Conservation (phyloP, 2,888 invertebrate species). For the Microctonus brassicae region DNA sequence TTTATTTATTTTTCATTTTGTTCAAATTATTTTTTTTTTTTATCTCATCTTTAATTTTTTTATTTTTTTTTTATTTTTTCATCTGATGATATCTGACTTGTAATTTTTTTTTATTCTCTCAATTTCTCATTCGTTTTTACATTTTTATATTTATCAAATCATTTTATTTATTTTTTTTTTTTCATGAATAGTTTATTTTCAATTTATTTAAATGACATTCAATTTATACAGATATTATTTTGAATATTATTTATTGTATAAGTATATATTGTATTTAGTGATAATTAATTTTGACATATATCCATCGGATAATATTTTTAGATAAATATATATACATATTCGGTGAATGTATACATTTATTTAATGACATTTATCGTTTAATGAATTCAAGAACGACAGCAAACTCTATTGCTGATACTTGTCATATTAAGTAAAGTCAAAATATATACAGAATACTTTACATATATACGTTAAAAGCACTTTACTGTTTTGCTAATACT, state of each 20-base stretch:
- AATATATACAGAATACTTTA: slow-evolving; percentile 45
- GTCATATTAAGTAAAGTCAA: slow-evolving; percentile 64
- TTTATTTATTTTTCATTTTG: slow-evolving; percentile 34
- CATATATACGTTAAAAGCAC: slow-evolving; percentile 65
- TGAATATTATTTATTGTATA: slow-evolving; percentile 60
- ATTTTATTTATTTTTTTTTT: neutral
- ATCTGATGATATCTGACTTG: neutral
- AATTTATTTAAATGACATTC: too few species aligned
- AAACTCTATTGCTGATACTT: slow-evolving; percentile 49
- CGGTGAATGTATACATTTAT: slow-evolving; percentile 37
- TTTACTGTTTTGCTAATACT: slow-evolving; percentile 65
- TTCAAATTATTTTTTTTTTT: slow-evolving; percentile 35
- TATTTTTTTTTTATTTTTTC: slow-evolving; percentile 22
- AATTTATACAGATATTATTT: slow-evolving; percentile 58
- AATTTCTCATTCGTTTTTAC: neutral
- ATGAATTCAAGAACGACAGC: slow-evolving; percentile 63
- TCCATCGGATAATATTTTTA: slow-evolving; percentile 60
- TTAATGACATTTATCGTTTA: slow-evolving; percentile 59
- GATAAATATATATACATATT: neutral
- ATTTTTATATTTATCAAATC: too few species aligned
- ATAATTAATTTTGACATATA: slow-evolving; percentile 68
- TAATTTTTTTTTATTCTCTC: slow-evolving; percentile 39
- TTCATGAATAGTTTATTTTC: too few species aligned
- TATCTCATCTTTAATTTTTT: slow-evolving; percentile 41
- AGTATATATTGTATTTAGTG: slow-evolving; percentile 65